Evolutionary conservation across 2,113 vertebrate species (phyloP).

Genomic region (Sciurus niger): DNA sequence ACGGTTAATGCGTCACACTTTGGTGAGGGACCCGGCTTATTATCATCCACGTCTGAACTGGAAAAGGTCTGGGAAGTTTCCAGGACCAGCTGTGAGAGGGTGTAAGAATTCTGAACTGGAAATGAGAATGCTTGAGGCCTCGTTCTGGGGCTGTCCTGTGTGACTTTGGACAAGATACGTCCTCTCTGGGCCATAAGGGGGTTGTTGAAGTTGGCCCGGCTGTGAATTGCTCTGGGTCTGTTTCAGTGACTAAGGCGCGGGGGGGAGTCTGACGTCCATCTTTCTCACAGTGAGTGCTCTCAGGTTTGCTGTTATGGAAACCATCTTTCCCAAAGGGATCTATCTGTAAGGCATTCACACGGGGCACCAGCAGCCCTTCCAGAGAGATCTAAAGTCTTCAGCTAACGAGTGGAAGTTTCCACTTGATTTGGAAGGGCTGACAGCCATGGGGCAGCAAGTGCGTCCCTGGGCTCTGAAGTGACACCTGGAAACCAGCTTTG

Average conservation of each 20-base stretch:
- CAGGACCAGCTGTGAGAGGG: not conserved
- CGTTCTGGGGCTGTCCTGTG: not conserved
- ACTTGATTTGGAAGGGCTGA: not conserved
- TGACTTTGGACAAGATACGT: not conserved
- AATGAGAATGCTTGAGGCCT: not conserved
- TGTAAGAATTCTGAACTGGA: not conserved
- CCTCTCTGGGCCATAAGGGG: not conserved
- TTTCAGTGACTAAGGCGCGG: not conserved
- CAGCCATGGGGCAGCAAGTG: too few species aligned
- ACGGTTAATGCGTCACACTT: fast-evolving
- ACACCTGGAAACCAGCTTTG: not conserved
- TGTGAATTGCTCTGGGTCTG: not conserved
- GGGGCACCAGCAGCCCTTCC: not conserved
- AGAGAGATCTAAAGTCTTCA: not conserved
- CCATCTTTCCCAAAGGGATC: not conserved
- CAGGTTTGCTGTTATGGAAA: not conserved
- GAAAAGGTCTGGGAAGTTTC: not conserved
- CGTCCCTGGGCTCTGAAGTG: not conserved
- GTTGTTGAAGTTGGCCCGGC: too few species aligned
- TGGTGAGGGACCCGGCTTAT: too few species aligned
- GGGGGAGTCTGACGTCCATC: not conserved
- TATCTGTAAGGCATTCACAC: not conserved
- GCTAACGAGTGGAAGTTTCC: not conserved
- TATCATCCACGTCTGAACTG: not conserved
- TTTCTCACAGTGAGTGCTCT: not conserved